These are phyloP conservation scores for Clanis bilineata DNA, from an alignment of 2,888 invertebrate species.

Conservation along the genomic window DNA sequence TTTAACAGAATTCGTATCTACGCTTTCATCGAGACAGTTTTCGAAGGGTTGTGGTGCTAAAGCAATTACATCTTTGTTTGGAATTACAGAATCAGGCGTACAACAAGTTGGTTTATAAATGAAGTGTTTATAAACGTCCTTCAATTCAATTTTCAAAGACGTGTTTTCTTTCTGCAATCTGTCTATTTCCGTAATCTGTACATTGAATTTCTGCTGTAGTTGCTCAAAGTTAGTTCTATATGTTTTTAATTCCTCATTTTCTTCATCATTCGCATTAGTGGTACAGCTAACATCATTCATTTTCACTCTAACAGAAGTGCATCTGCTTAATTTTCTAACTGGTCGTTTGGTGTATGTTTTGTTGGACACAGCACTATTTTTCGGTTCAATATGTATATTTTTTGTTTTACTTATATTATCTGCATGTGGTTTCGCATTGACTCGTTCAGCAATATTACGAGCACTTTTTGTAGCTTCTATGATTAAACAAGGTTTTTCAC, in stretches of 20 bases:
- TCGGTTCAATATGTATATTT: neutral
- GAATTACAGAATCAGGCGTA: constrained; percentile 20
- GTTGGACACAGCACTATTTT: constrained; percentile 5
- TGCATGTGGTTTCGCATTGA: neutral
- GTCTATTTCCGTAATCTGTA: constrained; percentile 54
- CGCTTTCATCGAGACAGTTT: constrained; percentile 35
- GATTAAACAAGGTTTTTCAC: neutral
- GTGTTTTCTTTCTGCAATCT: constrained; percentile 55
- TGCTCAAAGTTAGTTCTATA: constrained; percentile 43
- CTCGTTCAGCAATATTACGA: constrained; percentile 14
- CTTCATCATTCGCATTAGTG: constrained; percentile 31
- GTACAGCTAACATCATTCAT: constrained; percentile 45
- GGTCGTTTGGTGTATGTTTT: constrained; percentile 12
- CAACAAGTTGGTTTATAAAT: constrained; percentile 35
- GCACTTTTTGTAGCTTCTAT: constrained; percentile 7
- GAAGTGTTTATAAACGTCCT: constrained; percentile 41
- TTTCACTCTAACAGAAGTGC: constrained; percentile 41
- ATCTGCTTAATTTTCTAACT: constrained; percentile 37
- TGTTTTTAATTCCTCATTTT: constrained; percentile 34
- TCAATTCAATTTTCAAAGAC: constrained; percentile 54
- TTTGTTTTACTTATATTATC: neutral
- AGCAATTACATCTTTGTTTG: constrained; percentile 28
- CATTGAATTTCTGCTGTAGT: constrained; percentile 45
- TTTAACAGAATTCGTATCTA: constrained; percentile 30
- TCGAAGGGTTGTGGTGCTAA: constrained; percentile 52